A percentile compares a stretch with the other conserved stretches of the same genome.
These are phyloP conservation scores for Hippasteria phrygiana DNA, from an alignment of 53 echinoderm and acorn worm species.

Conservation along the genomic window DNA sequence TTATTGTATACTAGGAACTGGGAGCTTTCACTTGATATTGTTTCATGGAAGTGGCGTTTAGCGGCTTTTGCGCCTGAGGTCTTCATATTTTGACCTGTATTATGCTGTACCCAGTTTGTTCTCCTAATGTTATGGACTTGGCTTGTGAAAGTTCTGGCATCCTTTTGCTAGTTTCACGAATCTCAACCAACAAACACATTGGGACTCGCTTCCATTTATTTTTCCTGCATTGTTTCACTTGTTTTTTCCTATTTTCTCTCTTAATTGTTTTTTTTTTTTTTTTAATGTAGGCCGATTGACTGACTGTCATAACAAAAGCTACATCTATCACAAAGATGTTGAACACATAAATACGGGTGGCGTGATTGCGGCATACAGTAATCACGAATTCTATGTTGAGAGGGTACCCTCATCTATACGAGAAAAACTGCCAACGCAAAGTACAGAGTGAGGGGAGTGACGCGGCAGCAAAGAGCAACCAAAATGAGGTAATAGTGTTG, in stretches of 20 bases:
- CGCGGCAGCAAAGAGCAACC: neutral
- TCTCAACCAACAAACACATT: too few species aligned
- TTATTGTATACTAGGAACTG: too few species aligned
- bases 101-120: too few species aligned
- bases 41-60: too few species aligned
- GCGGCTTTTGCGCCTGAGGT: too few species aligned
- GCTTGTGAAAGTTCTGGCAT: too few species aligned
- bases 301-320: slow-evolving; percentile 86
- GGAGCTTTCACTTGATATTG: too few species aligned
- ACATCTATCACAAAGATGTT: slow-evolving; percentile 89
- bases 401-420: slow-evolving; percentile 79
- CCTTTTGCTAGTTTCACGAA: too few species aligned
- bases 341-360: slow-evolving; percentile 92
- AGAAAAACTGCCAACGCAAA: slow-evolving; percentile 59
- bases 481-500: slow-evolving; percentile 8
- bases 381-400: slow-evolving; percentile 90
- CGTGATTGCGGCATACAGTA: slow-evolving; percentile 87
- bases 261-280: neutral
- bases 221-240: too few species aligned
- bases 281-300: slow-evolving; percentile 79
- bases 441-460: slow-evolving; percentile 1
- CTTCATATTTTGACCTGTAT: too few species aligned
- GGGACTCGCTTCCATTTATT: too few species aligned
- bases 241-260: neutral
- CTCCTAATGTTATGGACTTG: too few species aligned